Evolutionary conservation across 2,888 invertebrate genomes (phyloP), one percentile per base, ranked within the genome.

Genomic region (Trissolcus japonicus): DNA sequence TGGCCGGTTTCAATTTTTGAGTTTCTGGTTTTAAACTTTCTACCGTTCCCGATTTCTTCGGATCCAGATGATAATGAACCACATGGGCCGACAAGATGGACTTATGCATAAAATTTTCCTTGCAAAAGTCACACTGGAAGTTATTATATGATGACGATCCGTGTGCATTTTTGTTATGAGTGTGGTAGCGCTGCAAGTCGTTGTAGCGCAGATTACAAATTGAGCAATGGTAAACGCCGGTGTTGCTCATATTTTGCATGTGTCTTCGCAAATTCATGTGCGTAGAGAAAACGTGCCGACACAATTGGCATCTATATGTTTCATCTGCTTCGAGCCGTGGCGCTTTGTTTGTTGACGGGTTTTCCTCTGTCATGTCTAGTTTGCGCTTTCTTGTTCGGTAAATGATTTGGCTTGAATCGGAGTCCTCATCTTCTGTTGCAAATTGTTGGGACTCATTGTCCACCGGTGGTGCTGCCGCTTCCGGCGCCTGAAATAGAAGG

Each of bases 51-150:
- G 25, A n/a, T 1, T 50, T 25, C 13, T 4, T n/a, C 9, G n/a
- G 9, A 6, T 41, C 13, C 11, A 14, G 17, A 11, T 72, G 63
- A 17, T 54, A 72, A 41, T 72, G 72, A 13, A 40, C 7, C 21
- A 65, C n/a, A 7, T 72, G 72, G 0, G 21, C 17, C 6, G 63
- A 29, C 16, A 65, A 40, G 41, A 4, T 40, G 0, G 2, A 7
- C 41, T 60, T 65, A 9, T 14, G 35, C 11, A 9, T 9, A 55
- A 55, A 73, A 2, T 59, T 63, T 48, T 66, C 60, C 7, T 54
- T 51, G 9, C 73, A 73, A 17, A 50, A 2, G 6, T 50, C 55
- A 59, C 73, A 73, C 3, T n/a, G 9, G 40, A 53, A 60, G 40
- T 54, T 65, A 11, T 6, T 3, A n/a, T n/a, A n/a, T n/a, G n/a